These are phyloP conservation scores for Drosophila sulfurigaster DNA, from an alignment of 1,140 invertebrate species.

Conservation along the genomic window DNA sequence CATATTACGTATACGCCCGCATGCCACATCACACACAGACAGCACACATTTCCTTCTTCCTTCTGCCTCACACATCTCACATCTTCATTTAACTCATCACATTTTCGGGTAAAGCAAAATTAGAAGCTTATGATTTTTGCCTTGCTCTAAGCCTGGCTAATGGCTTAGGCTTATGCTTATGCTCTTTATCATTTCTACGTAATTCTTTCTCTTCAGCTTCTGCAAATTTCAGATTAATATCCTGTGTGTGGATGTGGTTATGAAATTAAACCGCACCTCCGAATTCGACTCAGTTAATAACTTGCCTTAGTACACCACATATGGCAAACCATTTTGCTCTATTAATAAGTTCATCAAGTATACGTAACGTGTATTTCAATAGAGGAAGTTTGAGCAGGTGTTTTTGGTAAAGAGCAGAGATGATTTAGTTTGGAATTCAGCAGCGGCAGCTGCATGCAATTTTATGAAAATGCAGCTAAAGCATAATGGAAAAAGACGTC, in stretches of 20 bases:
- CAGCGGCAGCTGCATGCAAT: conserved; percentile 11
- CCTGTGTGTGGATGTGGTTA: conserved; percentile 24
- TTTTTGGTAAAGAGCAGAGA: background rate
- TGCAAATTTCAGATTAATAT: conserved; percentile 44
- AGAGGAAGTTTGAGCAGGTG: background rate
- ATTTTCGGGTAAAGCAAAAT: conserved; percentile 50
- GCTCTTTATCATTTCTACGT: conserved; percentile 41
- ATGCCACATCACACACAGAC: conserved; percentile 43
- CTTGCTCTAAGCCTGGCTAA: conserved; percentile 65
- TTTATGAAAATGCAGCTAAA: conserved; percentile 18
- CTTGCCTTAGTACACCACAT: background rate
- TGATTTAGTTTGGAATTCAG: conserved; percentile 6
- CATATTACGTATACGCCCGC: conserved; percentile 75
- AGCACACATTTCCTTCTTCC: background rate
- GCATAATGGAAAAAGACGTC: background rate
- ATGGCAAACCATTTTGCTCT: background rate
- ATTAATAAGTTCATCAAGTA: conserved; percentile 14
- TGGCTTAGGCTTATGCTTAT: conserved; percentile 73
- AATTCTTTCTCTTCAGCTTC: conserved; percentile 24
- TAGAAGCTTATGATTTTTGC: conserved; percentile 77
- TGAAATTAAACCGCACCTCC: conserved; percentile 27
- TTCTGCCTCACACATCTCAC: no score
- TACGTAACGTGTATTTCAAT: background rate
- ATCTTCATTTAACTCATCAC: conserved; percentile 1
- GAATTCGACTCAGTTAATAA: conserved; percentile 7